Base-by-base conservation (phyloP, 2,888 invertebrate genomes). In the Choristoneura rosaceana region DNA sequence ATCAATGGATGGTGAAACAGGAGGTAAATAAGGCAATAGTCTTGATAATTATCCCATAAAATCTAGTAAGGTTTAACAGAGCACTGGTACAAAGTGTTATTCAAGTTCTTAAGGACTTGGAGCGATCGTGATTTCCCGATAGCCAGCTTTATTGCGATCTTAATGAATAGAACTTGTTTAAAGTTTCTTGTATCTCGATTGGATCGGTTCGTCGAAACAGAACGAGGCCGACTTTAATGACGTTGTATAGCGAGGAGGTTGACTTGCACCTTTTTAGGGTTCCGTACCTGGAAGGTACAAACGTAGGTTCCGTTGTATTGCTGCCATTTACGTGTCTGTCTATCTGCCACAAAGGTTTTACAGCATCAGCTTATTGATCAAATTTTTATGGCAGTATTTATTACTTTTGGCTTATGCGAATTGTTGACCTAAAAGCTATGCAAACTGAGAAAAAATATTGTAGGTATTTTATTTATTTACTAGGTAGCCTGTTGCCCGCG, bases 101-200 rank as follows among this genome's bases (percentile, higher is more conserved):
- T 84, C 82, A 70, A 84, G 80, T 84, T 82, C 71, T 76, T 74
- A 76, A 73, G 74, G 75, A 78, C 76, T 76, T 75, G 70, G 71
- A 79, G 80, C 79, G 82, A 79, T 81, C 79, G 78, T 82, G 82
- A 86, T 85, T 86, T 82, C 81, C 81, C 83, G 79, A 85, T 85
- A 83, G 85, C 84, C 47, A 62, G 60, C 69, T 88, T 87, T 85
- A 89, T 86, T 85, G 83, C 81, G 80, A 84, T 79, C 81, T 85
- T 89, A 90, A 90, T 90, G 86, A 91, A 89, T 88, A 86, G 87
- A 83, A 85, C 85, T 90, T 85, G 87, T 88, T 88, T 82, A 85
- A 89, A 90, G 86, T 90, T 90, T 83, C 84, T 85, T 84, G 87
- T 87, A 86, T 88, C 84, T 83, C 80, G 71, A 80, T 75, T 75